phyloP scores from a whole-genome alignment of 2,797 vertebrate species.

The Thalassophryne amazonica region DNA sequence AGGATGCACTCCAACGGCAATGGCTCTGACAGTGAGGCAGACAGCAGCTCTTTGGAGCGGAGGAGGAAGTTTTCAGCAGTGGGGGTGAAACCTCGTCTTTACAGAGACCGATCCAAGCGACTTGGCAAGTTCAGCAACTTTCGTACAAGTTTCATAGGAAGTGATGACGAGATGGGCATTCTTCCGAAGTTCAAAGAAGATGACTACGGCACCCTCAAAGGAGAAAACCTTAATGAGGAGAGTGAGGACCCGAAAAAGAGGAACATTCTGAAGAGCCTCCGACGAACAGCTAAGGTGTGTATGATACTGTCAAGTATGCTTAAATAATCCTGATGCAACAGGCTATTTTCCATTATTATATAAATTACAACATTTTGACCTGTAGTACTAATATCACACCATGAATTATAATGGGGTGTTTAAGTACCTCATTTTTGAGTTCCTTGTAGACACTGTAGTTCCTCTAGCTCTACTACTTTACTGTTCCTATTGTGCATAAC shows the following conservation, averaged over 20 bases:
- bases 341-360: too few species aligned
- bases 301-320: too few species aligned
- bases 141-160: slow-evolving; percentile 91
- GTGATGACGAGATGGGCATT: slow-evolving; percentile 91
- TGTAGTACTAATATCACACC: too few species aligned
- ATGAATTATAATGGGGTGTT: too few species aligned
- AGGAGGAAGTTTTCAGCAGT: slow-evolving; percentile 85
- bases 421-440: too few species aligned
- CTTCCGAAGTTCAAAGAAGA: slow-evolving; percentile 89
- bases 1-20: slow-evolving; percentile 92
- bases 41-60: slow-evolving; percentile 91
- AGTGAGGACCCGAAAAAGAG: slow-evolving; percentile 91
- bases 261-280: slow-evolving; percentile 92
- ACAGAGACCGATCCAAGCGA: slow-evolving; percentile 88
- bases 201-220: slow-evolving; percentile 84
- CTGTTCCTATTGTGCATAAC: too few species aligned
- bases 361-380: too few species aligned
- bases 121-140: slow-evolving; percentile 92
- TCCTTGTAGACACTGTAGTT: too few species aligned
- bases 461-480: too few species aligned
- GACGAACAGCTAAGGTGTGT: slow-evolving; percentile 90
- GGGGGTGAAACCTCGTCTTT: slow-evolving; percentile 88
- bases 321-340: too few species aligned
- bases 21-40: slow-evolving; percentile 95
- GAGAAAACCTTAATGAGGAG: slow-evolving; percentile 86